A percentile compares a stretch with the other conserved stretches of the same genome.
phyloP scores from a whole-genome alignment of 2,113 vertebrate species.

The Mobula hypostoma region DNA sequence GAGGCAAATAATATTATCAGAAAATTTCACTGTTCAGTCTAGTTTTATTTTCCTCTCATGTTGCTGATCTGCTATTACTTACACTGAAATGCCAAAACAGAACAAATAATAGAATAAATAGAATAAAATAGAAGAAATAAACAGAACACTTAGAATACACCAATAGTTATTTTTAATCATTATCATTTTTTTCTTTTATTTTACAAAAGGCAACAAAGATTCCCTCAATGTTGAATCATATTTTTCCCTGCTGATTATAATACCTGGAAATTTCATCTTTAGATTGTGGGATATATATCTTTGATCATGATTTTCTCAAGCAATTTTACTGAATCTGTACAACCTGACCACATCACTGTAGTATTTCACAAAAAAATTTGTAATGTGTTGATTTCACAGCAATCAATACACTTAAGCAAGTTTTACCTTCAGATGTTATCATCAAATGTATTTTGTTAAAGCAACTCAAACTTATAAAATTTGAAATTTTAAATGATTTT shows the following conservation, averaged over 20 bases:
- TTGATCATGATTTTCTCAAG: background rate
- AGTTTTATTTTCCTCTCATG: background rate
- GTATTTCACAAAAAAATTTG: constrained; percentile 2
- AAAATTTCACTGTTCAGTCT: background rate
- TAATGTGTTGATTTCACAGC: background rate
- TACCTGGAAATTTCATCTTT: background rate
- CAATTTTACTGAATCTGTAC: background rate
- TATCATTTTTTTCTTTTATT: background rate
- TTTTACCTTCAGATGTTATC: background rate
- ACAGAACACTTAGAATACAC: background rate
- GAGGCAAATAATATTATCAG: background rate
- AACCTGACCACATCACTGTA: background rate
- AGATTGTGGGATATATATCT: background rate
- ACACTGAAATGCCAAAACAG: background rate
- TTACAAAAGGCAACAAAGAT: no score
- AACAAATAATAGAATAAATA: background rate
- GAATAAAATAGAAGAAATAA: no score
- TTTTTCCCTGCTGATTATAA: background rate
- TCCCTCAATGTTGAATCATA: background rate
- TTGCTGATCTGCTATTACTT: background rate
- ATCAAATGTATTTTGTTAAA: background rate
- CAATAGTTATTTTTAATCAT: background rate
- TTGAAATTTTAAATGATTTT: background rate
- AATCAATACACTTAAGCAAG: background rate
- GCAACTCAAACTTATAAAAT: background rate